phyloP scores from a whole-genome alignment of 2,113 vertebrate genomes.

The Corythaeola cristata region DNA sequence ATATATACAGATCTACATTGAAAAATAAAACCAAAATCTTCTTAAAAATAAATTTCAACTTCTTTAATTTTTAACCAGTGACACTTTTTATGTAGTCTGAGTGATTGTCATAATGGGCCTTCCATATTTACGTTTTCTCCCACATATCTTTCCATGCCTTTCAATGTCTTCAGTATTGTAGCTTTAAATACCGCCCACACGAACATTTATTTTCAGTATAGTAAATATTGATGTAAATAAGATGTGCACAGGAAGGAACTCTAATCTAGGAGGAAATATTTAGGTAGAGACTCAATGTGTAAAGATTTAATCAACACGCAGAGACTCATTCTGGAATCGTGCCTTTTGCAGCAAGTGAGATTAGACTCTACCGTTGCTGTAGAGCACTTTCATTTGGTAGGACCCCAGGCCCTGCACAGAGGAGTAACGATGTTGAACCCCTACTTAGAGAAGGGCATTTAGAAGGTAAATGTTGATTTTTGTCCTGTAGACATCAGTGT shows the following conservation, averaged over 20 bases:
- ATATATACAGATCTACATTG: too few relatives aligned
- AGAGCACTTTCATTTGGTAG: not conserved
- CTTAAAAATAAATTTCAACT: not conserved
- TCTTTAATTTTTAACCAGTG: not conserved
- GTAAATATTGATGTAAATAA: not conserved
- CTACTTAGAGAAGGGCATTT: not conserved
- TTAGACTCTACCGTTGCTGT: fast-evolving
- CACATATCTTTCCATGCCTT: not conserved
- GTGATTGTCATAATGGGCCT: not conserved
- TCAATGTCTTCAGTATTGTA: fast-evolving
- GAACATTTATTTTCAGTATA: not conserved
- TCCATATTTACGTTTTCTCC: not conserved
- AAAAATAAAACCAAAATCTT: not conserved
- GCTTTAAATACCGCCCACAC: not conserved
- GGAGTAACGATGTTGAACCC: not conserved
- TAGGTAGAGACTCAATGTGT: not conserved
- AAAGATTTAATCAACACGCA: not conserved
- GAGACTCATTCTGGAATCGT: not conserved
- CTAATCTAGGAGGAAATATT: not conserved
- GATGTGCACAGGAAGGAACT: not conserved
- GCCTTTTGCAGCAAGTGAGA: not conserved
- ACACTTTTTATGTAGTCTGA: not conserved
- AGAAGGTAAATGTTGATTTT: not conserved
- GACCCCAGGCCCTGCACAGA: too few relatives aligned
- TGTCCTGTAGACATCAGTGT: not conserved